phyloP scores from a whole-genome alignment of 2,888 invertebrate species.

The Platycheirus albimanus region DNA sequence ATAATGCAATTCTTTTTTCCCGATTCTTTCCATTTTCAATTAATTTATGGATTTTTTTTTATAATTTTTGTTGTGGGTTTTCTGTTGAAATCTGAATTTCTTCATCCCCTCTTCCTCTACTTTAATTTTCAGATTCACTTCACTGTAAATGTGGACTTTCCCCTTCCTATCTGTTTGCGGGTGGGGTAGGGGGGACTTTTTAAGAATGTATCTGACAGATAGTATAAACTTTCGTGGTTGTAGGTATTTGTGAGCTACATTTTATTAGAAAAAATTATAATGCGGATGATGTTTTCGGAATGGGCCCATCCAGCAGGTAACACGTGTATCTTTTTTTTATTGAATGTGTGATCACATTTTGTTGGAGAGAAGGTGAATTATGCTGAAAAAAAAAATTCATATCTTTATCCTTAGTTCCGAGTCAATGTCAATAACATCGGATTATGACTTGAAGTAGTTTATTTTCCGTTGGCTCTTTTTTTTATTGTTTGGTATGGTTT shows the following conservation, averaged over 20 bases:
- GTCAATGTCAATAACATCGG: conserved; percentile 68
- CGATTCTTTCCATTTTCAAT: conserved; percentile 38
- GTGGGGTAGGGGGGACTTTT: no score
- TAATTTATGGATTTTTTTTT: conserved; percentile 56
- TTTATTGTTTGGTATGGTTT: conserved; percentile 12
- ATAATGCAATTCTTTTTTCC: conserved; percentile 35
- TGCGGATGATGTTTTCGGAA: conserved; percentile 42
- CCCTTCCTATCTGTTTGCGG: no score
- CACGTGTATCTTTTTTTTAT: conserved; percentile 52
- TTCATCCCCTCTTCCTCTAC: neutral
- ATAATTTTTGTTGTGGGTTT: conserved; percentile 53
- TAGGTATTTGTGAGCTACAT: conserved; percentile 2
- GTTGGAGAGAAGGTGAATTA: conserved; percentile 61
- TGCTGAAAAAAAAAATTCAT: conserved; percentile 29
- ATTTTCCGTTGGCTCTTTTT: conserved; percentile 1
- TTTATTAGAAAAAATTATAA: conserved; percentile 50
- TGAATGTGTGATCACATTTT: conserved; percentile 50
- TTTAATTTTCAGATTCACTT: no score
- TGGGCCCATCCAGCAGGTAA: conserved; percentile 39
- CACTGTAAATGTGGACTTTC: no score
- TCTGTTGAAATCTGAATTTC: conserved; percentile 19
- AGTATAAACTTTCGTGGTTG: neutral
- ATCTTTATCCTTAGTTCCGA: conserved; percentile 36
- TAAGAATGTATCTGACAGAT: conserved; percentile 6
- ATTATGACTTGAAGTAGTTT: conserved; percentile 45